Evolutionary conservation across 2,797 vertebrate genomes (phyloP).

Genomic region (Huso huso): DNA sequence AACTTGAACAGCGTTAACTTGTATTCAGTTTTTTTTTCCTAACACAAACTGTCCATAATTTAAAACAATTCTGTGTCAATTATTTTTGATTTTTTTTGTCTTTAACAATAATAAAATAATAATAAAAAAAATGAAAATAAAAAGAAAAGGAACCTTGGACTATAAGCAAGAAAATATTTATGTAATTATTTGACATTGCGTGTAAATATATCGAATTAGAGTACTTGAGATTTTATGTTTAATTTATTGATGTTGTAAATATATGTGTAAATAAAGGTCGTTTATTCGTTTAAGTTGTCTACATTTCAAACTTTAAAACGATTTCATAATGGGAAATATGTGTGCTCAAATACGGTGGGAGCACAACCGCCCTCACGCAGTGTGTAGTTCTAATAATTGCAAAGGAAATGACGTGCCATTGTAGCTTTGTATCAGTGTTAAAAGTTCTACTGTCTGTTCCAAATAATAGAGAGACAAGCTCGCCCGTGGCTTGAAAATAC

Average conservation of each 20-base stretch:
- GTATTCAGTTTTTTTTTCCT: too few relatives aligned
- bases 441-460: slow-evolving; percentile 59
- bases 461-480: slow-evolving; percentile 54
- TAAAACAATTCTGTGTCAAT: neutral
- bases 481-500: slow-evolving; percentile 60
- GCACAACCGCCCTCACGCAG: too few relatives aligned
- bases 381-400: slow-evolving; percentile 37
- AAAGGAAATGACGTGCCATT: slow-evolving; percentile 60
- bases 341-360: too few relatives aligned
- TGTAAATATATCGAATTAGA: slow-evolving; percentile 96
- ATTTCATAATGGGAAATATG: too few relatives aligned
- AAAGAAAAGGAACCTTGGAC: slow-evolving; percentile 64
- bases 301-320: slow-evolving; percentile 57
- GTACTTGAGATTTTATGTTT: slow-evolving; percentile 86
- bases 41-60: too few relatives aligned
- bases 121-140: slow-evolving; percentile 24
- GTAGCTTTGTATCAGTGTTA: slow-evolving; percentile 58
- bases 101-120: too few relatives aligned
- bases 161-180: slow-evolving; percentile 97
- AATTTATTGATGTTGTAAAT: slow-evolving; percentile 97
- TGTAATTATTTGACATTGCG: slow-evolving; percentile 98
- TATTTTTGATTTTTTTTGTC: slow-evolving; percentile 16
- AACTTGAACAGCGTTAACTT: too few relatives aligned
- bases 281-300: slow-evolving; percentile 56
- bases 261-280: slow-evolving; percentile 84